Percentiles rank a stretch among this genome's conserved stretches.
Conservation (phyloP, 2,113 vertebrate species). For the Xenopus borealis region DNA sequence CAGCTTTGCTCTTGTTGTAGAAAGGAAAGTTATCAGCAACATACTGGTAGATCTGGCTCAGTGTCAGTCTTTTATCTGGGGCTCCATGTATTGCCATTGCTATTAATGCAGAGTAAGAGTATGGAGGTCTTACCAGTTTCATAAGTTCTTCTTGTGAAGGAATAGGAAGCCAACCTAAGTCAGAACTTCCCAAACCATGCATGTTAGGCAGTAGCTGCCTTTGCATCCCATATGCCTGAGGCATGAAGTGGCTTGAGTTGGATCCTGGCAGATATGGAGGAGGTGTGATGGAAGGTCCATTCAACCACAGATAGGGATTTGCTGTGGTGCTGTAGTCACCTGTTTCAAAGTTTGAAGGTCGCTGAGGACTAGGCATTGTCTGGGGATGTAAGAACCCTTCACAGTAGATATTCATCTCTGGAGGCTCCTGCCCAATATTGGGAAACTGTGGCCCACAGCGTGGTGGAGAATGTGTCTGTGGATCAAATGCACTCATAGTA, state of each 20-base stretch:
- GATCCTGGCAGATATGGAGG: conserved; percentile 78
- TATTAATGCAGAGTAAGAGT: conserved; percentile 96
- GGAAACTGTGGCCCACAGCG: conserved; percentile 96
- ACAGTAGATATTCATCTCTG: conserved; percentile 90
- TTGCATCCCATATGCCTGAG: conserved; percentile 91
- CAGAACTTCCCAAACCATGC: conserved; percentile 71
- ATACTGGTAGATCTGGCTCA: conserved; percentile 98
- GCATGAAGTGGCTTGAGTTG: conserved; percentile 76
- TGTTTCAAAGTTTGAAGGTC: conserved; percentile 82
- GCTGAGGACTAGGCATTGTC: conserved; percentile 86
- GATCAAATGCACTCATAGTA: conserved; percentile 88
- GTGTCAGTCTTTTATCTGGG: conserved; percentile 84
- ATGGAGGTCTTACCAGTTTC: conserved; percentile 94
- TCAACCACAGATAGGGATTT: conserved; percentile 95
- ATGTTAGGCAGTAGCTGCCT: conserved; percentile 81
- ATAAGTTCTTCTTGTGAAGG: conserved; percentile 96
- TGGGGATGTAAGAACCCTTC: conserved; percentile 93
- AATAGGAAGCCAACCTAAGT: conserved; percentile 91
- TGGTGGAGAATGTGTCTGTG: conserved; percentile 80
- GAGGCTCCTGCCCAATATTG: conserved; percentile 90
- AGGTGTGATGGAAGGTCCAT: conserved; percentile 81
- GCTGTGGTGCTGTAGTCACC: conserved; percentile 78
- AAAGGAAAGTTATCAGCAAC: conserved; percentile 98
- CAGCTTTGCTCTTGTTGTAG: conserved; percentile 97
- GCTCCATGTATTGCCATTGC: conserved; percentile 98